Evolutionary conservation across 2,113 vertebrate genomes (phyloP).

Genomic region (Herpailurus yagouaroundi): DNA sequence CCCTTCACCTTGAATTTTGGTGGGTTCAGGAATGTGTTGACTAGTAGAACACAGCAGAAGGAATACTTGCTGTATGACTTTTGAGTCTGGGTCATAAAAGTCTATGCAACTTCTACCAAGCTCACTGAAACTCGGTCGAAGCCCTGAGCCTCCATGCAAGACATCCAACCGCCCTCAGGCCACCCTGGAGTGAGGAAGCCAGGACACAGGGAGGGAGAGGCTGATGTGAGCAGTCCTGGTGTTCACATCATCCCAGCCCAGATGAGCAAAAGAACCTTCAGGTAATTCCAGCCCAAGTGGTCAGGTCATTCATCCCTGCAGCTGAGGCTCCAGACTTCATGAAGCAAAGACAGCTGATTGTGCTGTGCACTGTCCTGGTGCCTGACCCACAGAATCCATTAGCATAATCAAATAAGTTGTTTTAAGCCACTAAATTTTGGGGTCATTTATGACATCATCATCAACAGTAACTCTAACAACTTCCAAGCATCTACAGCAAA

Average conservation of each 20-base stretch:
- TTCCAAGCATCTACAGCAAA: not conserved
- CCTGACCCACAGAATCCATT: not conserved
- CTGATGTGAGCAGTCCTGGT: not conserved
- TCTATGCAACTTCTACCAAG: not conserved
- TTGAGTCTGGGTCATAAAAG: not conserved
- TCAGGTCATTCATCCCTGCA: not conserved
- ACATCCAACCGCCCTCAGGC: not conserved
- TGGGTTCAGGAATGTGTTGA: not conserved
- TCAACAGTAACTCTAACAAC: not conserved
- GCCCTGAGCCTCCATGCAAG: not conserved
- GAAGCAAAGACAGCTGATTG: not conserved
- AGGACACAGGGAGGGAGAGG: not conserved
- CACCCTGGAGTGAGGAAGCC: not conserved
- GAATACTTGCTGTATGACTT: not conserved
- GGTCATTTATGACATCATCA: not conserved
- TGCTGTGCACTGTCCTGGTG: not conserved
- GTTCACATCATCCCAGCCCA: not conserved
- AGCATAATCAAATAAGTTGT: not conserved
- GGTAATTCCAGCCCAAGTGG: not conserved
- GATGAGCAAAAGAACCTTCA: not conserved
- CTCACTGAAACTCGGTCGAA: accelerated
- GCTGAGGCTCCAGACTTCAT: not conserved
- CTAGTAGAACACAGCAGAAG: not conserved
- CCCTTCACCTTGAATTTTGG: not conserved
- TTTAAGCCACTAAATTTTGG: not conserved